A percentile compares a stretch with the other conserved stretches of the same genome.
These are phyloP conservation scores for Rhinella marina DNA, from an alignment of 2,797 vertebrate species.

Conservation along the genomic window DNA sequence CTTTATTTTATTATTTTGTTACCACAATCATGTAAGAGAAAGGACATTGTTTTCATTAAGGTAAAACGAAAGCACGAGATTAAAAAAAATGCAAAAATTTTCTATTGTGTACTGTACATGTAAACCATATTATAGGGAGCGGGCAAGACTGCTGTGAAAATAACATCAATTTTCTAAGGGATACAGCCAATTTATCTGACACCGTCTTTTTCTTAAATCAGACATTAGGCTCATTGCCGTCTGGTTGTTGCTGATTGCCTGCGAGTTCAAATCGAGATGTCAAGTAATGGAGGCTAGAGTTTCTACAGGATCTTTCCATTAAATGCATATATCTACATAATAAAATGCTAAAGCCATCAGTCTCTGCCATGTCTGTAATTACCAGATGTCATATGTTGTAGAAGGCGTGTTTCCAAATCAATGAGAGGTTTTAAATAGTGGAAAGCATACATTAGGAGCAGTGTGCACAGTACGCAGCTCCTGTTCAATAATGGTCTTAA, in stretches of 20 bases:
- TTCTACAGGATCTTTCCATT: slow-evolving; percentile 23
- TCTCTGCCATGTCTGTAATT: not conserved
- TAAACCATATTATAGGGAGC: slow-evolving; percentile 62
- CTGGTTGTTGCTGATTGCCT: slow-evolving; percentile 27
- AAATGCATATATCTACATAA: slow-evolving; percentile 7
- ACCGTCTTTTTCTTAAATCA: slow-evolving; percentile 53
- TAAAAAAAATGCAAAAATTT: slow-evolving; percentile 51
- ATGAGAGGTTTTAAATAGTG: slow-evolving; percentile 34
- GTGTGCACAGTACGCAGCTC: not conserved
- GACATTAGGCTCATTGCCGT: slow-evolving; percentile 53
- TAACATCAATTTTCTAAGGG: slow-evolving; percentile 63
- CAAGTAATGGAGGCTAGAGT: slow-evolving; percentile 11
- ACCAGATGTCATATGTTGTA: slow-evolving; percentile 38
- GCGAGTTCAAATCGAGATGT: slow-evolving; percentile 53
- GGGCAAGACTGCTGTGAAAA: slow-evolving; percentile 56
- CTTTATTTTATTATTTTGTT: slow-evolving; percentile 40
- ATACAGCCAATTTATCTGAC: slow-evolving; percentile 59
- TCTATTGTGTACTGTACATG: slow-evolving; percentile 61
- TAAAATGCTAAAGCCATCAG: slow-evolving; percentile 30
- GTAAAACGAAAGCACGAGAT: slow-evolving; percentile 58
- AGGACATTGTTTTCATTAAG: slow-evolving; percentile 64
- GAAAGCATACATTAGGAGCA: slow-evolving; percentile 10
- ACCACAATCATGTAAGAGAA: not conserved
- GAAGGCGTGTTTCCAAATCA: slow-evolving; percentile 42
- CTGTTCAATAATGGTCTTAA: slow-evolving; percentile 36